Conservation (phyloP, 2,888 invertebrate species). For the Cetonia aurata region DNA sequence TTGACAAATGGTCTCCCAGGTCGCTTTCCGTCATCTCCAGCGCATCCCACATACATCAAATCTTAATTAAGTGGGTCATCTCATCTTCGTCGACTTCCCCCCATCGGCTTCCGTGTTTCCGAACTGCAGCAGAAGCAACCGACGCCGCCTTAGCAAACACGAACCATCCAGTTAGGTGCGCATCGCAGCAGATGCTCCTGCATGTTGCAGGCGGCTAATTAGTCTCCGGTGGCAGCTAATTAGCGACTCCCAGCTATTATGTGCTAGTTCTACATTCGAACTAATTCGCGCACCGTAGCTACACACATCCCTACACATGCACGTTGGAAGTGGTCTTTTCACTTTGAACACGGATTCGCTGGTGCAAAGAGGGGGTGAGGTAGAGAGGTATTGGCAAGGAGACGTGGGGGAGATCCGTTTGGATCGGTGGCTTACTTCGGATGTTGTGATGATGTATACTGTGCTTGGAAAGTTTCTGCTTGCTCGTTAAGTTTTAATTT, state of each 20-base stretch:
- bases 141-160: constrained; percentile 43
- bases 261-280: constrained; percentile 43
- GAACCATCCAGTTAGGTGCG: constrained; percentile 42
- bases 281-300: constrained; percentile 12
- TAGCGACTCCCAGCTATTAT: constrained; percentile 48
- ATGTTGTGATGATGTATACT: too few relatives aligned
- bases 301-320: not conserved
- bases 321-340: constrained; percentile 43
- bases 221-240: constrained; percentile 54
- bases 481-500: too few relatives aligned
- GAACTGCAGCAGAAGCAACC: constrained; percentile 15
- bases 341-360: constrained; percentile 23
- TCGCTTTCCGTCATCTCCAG: constrained; percentile 24
- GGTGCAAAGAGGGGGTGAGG: not conserved
- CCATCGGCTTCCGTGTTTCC: too few relatives aligned
- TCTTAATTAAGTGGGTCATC: constrained; percentile 38
- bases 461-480: too few relatives aligned
- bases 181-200: constrained; percentile 43
- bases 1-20: constrained; percentile 20
- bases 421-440: too few relatives aligned
- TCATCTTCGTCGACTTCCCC: not conserved
- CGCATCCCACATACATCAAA: constrained; percentile 34
- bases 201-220: constrained; percentile 51
- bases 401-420: too few relatives aligned
- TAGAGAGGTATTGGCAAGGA: not conserved